Evolutionary conservation across 2,113 vertebrate species (phyloP).

Genomic region (Rhombomys opimus): DNA sequence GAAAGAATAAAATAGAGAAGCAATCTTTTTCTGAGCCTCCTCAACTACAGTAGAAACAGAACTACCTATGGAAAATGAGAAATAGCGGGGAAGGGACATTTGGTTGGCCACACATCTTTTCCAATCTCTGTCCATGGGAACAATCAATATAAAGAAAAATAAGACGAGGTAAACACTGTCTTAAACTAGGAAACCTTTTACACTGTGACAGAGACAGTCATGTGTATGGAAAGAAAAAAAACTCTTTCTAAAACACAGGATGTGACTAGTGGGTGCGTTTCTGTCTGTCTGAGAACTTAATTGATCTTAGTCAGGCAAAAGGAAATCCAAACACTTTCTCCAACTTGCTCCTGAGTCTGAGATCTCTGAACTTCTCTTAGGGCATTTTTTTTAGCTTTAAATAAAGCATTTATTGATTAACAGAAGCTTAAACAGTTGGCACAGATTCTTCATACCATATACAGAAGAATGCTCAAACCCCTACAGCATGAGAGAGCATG

Average conservation of each 20-base stretch:
- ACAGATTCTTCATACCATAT: constrained; percentile 86
- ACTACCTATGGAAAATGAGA: not conserved
- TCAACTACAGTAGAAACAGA: constrained; percentile 56
- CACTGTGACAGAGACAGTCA: not conserved
- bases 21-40: not conserved
- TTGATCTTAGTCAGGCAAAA: constrained; percentile 7
- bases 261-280: not conserved
- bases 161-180: not conserved
- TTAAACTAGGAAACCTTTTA: constrained; percentile 36
- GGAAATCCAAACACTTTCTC: constrained; percentile 31
- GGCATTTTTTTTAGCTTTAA: constrained; percentile 81
- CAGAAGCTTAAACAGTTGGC: constrained; percentile 87
- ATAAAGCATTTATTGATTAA: constrained; percentile 90
- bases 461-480: constrained; percentile 76
- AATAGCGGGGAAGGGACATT: not conserved
- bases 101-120: constrained; percentile 2
- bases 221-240: not conserved
- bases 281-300: not conserved
- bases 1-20: constrained; percentile 7
- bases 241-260: constrained; percentile 24
- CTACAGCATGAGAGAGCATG: constrained; percentile 82
- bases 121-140: not conserved
- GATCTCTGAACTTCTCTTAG: constrained; percentile 19
- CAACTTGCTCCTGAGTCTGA: constrained; percentile 29
- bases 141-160: not conserved